Percentiles rank a stretch among this genome's conserved stretches.
Conservation (phyloP, 2,888 invertebrate species). For the Polymixis flavicincta region DNA sequence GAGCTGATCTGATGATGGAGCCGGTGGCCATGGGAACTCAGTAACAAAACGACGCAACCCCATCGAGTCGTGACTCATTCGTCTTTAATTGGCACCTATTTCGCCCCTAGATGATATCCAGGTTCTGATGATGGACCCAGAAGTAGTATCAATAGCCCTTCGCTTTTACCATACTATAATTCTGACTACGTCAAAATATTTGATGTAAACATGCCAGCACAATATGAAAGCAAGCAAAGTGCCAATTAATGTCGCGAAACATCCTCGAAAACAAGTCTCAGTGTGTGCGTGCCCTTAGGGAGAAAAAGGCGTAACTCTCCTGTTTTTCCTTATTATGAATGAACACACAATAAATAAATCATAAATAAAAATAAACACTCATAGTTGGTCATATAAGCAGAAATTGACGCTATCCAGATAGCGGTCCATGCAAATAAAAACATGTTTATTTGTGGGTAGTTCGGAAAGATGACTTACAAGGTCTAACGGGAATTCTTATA, state of each 20-base stretch:
- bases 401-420: slow-evolving; percentile 39
- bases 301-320: background rate
- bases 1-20: too few species aligned
- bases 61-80: too few species aligned
- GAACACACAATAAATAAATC: background rate
- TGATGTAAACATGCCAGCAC: background rate
- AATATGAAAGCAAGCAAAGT: slow-evolving; percentile 3
- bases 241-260: background rate
- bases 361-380: slow-evolving; percentile 28
- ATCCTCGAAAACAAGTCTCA: background rate
- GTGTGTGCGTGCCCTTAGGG: background rate
- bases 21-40: too few species aligned
- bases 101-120: too few species aligned
- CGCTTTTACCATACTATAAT: background rate
- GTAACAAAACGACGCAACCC: too few species aligned
- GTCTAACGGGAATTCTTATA: slow-evolving; percentile 52
- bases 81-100: too few species aligned
- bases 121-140: too few species aligned
- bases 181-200: too few species aligned
- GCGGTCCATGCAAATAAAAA: slow-evolving; percentile 29
- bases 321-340: slow-evolving; percentile 14
- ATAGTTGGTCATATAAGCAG: slow-evolving; percentile 27
- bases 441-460: slow-evolving; percentile 57
- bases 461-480: slow-evolving; percentile 50
- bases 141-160: background rate